Evolutionary conservation across 2,113 vertebrate genomes (phyloP).

Genomic region (Phalacrocorax aristotelis): DNA sequence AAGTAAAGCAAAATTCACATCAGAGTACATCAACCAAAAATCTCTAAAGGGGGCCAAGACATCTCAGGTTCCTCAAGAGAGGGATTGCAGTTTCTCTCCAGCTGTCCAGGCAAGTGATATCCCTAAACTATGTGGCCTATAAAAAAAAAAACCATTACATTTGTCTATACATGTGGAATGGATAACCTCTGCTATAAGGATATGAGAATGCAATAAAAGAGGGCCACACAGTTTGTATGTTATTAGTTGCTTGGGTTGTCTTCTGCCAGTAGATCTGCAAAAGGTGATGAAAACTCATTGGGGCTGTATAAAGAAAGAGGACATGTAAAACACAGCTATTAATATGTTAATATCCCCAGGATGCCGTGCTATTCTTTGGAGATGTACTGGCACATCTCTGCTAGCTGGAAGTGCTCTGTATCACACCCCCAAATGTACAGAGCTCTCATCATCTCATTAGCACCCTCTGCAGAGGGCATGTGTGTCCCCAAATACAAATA

Average conservation of each 20-base stretch:
- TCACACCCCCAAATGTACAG: background rate
- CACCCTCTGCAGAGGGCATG: background rate
- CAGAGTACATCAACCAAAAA: background rate
- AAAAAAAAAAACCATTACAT: rapidly evolving
- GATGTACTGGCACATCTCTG: background rate
- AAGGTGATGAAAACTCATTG: background rate
- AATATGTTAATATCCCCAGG: background rate
- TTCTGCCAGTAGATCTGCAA: background rate
- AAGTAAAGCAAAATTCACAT: background rate
- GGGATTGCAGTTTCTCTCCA: background rate
- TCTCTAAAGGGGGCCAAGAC: background rate
- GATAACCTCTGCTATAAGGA: background rate
- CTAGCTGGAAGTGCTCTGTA: background rate
- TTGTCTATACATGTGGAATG: rapidly evolving
- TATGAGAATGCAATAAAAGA: background rate
- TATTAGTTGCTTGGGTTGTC: background rate
- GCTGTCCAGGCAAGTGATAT: background rate
- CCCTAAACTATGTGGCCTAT: background rate
- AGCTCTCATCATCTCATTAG: background rate
- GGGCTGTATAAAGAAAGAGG: background rate
- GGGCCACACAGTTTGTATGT: background rate
- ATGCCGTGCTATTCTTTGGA: background rate
- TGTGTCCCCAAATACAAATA: background rate
- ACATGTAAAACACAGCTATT: background rate
- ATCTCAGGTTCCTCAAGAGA: background rate